Evolutionary conservation across 2,113 vertebrate genomes (phyloP).

Genomic region (Eleginops maclovinus): DNA sequence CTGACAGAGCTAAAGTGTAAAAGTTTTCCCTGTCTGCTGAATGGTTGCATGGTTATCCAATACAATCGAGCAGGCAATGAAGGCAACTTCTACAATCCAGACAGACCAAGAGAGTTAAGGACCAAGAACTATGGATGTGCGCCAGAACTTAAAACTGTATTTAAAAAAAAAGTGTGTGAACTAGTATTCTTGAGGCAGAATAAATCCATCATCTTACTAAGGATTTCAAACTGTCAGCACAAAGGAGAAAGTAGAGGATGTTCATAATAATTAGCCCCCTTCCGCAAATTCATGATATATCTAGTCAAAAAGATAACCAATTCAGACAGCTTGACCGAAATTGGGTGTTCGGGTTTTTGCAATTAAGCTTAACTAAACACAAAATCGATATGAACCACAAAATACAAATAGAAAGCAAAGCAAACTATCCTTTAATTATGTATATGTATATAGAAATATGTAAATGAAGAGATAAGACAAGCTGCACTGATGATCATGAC

Average conservation of each 20-base stretch:
- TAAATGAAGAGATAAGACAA: not conserved
- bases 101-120: not conserved
- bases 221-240: not conserved
- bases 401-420: not conserved
- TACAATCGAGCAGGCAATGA: not conserved
- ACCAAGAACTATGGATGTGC: not conserved
- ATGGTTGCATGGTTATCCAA: constrained; percentile 5
- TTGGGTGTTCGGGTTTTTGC: too few species aligned
- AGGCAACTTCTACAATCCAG: not conserved
- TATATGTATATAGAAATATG: not conserved
- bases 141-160: not conserved
- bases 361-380: not conserved
- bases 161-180: not conserved
- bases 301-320: not conserved
- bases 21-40: not conserved
- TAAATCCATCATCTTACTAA: not conserved
- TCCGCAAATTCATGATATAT: not conserved
- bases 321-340: too few species aligned
- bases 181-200: not conserved
- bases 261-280: too few species aligned
- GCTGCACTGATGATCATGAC: not conserved
- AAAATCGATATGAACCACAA: not conserved
- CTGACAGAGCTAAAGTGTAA: constrained; percentile 9
- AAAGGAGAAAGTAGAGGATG: constrained; percentile 4
- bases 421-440: too few species aligned